phyloP scores from a whole-genome alignment of 2,113 vertebrate species.

The Carollia perspicillata region DNA sequence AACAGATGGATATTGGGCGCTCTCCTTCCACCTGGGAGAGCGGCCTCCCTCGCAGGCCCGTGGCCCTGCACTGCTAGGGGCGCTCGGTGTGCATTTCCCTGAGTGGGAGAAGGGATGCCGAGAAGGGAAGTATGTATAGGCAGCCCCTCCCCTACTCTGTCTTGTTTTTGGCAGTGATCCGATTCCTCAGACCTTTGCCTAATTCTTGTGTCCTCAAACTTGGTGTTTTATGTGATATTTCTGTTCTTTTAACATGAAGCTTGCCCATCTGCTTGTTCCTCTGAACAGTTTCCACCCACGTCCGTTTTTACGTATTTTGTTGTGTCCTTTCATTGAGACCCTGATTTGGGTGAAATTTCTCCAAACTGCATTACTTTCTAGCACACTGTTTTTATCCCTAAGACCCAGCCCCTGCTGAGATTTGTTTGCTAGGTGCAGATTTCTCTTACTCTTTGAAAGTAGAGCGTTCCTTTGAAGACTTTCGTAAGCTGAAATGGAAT shows the following conservation, averaged over 20 bases:
- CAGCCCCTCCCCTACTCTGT: background rate
- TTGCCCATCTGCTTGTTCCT: background rate
- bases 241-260: background rate
- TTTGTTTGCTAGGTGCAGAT: background rate
- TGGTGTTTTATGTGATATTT: background rate
- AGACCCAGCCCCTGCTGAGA: background rate
- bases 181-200: background rate
- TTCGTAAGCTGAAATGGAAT: background rate
- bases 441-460: background rate
- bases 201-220: background rate
- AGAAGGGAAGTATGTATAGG: background rate
- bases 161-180: background rate
- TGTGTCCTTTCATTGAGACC: background rate
- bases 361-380: background rate
- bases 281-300: background rate
- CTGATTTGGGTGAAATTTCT: slow-evolving; percentile 2
- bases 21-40: background rate
- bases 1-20: background rate
- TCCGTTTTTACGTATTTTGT: background rate
- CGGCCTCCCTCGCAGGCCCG: background rate
- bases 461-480: background rate
- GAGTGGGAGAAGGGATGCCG: background rate
- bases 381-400: background rate
- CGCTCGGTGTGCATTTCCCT: background rate
- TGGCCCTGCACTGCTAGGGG: background rate